Percentiles rank a stretch among this genome's conserved stretches.
These are phyloP conservation scores for Phyllotreta cruciferae DNA, from an alignment of 2,888 invertebrate species.

Conservation along the genomic window DNA sequence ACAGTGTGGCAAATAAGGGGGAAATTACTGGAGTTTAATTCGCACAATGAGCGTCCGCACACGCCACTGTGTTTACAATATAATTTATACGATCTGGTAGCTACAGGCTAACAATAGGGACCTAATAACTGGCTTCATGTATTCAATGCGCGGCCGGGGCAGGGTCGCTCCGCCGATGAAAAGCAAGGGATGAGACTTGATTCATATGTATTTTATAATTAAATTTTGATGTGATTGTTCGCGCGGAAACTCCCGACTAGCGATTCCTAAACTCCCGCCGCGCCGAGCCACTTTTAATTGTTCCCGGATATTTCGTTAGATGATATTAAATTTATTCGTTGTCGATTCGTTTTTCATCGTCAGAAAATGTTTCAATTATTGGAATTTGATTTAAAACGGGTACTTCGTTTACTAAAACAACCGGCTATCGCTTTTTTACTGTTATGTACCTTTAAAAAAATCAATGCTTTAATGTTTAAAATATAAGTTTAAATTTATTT, in stretches of 20 bases:
- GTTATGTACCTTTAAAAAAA: slow-evolving; percentile 6
- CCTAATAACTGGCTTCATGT: slow-evolving; percentile 61
- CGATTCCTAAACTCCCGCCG: slow-evolving; percentile 27
- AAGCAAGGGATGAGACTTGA: slow-evolving; percentile 55
- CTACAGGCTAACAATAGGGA: slow-evolving; percentile 60
- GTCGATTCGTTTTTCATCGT: slow-evolving; percentile 4
- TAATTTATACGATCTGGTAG: slow-evolving; percentile 61
- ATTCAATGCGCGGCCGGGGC: slow-evolving; percentile 51
- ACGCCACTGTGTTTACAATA: slow-evolving; percentile 61
- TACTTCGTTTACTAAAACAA: background rate
- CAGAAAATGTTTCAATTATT: background rate
- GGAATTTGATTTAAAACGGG: background rate
- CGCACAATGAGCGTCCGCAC: slow-evolving; percentile 55
- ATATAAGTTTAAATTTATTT: slow-evolving; percentile 5
- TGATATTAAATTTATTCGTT: slow-evolving; percentile 29
- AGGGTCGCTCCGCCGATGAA: slow-evolving; percentile 49
- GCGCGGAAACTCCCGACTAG: slow-evolving; percentile 51
- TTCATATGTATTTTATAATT: slow-evolving; percentile 61
- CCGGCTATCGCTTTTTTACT: background rate
- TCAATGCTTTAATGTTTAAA: slow-evolving; percentile 17
- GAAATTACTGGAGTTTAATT: slow-evolving; percentile 55
- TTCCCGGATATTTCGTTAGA: slow-evolving; percentile 19
- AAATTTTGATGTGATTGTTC: slow-evolving; percentile 61
- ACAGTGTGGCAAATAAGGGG: slow-evolving; percentile 40
- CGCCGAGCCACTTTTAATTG: slow-evolving; percentile 36